Conservation (phyloP, 2,888 invertebrate genomes). For the Bellardia pandia region DNA sequence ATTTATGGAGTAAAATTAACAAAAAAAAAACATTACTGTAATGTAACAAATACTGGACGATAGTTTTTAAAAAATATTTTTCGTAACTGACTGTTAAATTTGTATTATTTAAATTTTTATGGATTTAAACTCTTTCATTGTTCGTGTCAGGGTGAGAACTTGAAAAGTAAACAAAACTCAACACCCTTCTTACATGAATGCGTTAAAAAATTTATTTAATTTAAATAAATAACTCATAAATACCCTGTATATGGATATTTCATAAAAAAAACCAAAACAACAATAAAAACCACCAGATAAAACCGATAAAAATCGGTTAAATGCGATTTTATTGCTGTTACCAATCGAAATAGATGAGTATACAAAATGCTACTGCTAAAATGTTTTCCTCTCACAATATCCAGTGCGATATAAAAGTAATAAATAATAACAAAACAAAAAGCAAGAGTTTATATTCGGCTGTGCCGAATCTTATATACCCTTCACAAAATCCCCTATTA, state of each 20-base stretch:
- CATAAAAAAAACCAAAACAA: conserved; percentile 8
- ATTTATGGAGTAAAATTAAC: conserved; percentile 6
- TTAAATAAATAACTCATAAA: conserved; percentile 20
- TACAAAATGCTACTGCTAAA: not conserved
- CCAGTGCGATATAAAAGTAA: not conserved
- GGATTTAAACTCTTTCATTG: conserved; percentile 47
- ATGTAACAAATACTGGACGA: not conserved
- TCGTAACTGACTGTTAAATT: conserved; percentile 17
- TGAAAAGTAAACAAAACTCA: conserved; percentile 47
- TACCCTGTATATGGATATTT: too few relatives aligned
- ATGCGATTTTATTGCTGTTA: conserved; percentile 76
- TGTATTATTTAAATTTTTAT: conserved; percentile 49
- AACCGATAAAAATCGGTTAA: conserved; percentile 82
- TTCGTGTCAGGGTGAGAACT: conserved; percentile 27
- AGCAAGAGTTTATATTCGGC: too few relatives aligned
- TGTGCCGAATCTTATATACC: too few relatives aligned
- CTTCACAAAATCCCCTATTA: too few relatives aligned
- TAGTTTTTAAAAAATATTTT: not conserved
- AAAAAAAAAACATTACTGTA: not conserved
- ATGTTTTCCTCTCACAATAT: conserved; percentile 4
- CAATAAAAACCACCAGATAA: conserved; percentile 77
- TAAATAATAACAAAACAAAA: not conserved
- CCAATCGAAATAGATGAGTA: conserved; percentile 48
- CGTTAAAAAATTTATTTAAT: conserved; percentile 18
- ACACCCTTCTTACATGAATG: conserved; percentile 22